Evolutionary conservation across 2,797 vertebrate species (phyloP), one percentile per base, ranked within the genome.

Genomic region (Cyclura pinguis): DNA sequence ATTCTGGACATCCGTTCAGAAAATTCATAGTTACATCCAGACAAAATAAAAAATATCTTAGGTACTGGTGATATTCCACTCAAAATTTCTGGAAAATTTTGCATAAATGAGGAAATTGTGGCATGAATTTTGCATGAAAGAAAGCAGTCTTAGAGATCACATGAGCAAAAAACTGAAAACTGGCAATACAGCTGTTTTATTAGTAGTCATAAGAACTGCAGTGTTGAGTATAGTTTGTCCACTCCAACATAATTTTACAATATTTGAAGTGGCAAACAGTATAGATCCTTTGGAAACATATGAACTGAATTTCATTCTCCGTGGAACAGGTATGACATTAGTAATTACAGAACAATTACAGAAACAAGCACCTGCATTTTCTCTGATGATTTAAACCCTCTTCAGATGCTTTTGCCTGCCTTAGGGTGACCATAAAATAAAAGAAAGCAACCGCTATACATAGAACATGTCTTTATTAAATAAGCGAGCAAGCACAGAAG

Each of bases 401-500:
- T 22, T 22, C 29, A 47, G 38, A 22, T 52, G 2, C 62, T 84
- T 84, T 69, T 29, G 32, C 29, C 6, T 80, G 3, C 52, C 8
- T 76, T 38, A 6, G 2, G 52, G 38, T 20, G 29, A 67, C 80
- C n/a, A 42, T 47, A 38, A 62, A 82, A 82, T 59, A 64, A 77
- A 62, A 80, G 32, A 72, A 80, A 94, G 93, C 32, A 38, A 89
- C 80, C 91, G 94, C 93, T 35, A 87, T 8, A 73, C 96, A 93
- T 82, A 91, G 96, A 94, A 94, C 90, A 92, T 69, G 93, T 96
- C 96, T 97, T 97, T 97, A 97, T 97, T 97, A 93, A 94, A 95
- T 95, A 96, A 94, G 96, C 96, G 96, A 97, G 96, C 97, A 96
- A 97, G 95, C 96, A 96, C 96, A 95, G 93, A 91, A 95, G 93